phyloP scores from a whole-genome alignment of 2,113 vertebrate species.

The Sigmodon hispidus region DNA sequence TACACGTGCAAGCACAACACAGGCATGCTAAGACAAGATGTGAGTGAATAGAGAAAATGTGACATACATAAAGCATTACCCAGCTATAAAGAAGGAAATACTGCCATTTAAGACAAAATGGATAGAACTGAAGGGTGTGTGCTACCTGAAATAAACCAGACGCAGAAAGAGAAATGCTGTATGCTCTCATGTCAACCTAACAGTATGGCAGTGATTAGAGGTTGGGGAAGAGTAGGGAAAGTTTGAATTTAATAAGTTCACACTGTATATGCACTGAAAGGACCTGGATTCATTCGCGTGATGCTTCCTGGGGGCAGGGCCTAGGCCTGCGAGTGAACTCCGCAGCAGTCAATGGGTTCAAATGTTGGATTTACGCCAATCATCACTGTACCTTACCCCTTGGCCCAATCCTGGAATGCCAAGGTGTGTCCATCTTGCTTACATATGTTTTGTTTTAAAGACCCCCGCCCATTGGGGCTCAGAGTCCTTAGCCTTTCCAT shows the following conservation, averaged over 20 bases:
- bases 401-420: no score
- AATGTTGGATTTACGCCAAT: no score
- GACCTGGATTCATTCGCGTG: no score
- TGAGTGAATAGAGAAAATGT: background rate
- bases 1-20: background rate
- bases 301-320: no score
- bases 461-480: no score
- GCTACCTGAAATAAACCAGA: background rate
- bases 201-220: background rate
- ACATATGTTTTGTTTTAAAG: no score
- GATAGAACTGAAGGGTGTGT: background rate
- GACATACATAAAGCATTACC: background rate
- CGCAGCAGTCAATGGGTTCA: no score
- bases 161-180: background rate
- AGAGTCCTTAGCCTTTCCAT: no score
- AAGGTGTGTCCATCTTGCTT: no score
- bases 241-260: background rate
- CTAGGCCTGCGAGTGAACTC: no score
- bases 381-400: no score
- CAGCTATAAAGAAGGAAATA: background rate
- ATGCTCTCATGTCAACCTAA: background rate
- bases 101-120: background rate
- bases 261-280: background rate
- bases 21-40: no score
- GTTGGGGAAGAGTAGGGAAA: background rate